Percentiles rank a stretch among this genome's conserved stretches.
Conservation (phyloP, 2,113 vertebrate genomes). For the Neoarius graeffei region DNA sequence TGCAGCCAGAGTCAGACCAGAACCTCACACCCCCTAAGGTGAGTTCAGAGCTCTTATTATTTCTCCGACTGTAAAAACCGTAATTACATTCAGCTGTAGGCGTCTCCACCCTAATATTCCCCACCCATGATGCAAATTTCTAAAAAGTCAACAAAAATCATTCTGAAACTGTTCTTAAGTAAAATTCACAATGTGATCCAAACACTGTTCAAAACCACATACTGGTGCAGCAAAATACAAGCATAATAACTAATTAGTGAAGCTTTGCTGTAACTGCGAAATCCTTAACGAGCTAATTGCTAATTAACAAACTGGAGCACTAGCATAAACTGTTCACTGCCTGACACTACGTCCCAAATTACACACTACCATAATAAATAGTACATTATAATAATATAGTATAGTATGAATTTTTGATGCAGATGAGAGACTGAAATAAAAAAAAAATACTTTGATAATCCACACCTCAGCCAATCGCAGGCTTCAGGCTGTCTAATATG, state of each 20-base stretch:
- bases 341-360: neutral
- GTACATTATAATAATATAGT: neutral
- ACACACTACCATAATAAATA: neutral
- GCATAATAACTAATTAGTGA: neutral
- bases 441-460: no score
- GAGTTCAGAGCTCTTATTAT: constrained; percentile 5
- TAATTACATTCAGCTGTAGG: neutral
- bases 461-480: neutral
- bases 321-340: neutral
- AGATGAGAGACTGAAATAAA: neutral
- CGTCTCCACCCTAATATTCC: neutral
- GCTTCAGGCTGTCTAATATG: neutral
- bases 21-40: constrained; percentile 64
- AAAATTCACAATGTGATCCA: neutral
- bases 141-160: neutral
- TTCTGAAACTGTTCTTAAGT: neutral
- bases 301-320: neutral
- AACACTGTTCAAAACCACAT: neutral
- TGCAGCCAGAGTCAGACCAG: constrained; percentile 72
- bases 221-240: neutral
- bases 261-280: neutral
- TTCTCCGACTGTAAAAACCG: no score
- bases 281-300: neutral
- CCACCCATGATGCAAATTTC: neutral
- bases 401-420: neutral